Conservation (phyloP, 2,113 vertebrate genomes). For the Agapornis roseicollis region DNA sequence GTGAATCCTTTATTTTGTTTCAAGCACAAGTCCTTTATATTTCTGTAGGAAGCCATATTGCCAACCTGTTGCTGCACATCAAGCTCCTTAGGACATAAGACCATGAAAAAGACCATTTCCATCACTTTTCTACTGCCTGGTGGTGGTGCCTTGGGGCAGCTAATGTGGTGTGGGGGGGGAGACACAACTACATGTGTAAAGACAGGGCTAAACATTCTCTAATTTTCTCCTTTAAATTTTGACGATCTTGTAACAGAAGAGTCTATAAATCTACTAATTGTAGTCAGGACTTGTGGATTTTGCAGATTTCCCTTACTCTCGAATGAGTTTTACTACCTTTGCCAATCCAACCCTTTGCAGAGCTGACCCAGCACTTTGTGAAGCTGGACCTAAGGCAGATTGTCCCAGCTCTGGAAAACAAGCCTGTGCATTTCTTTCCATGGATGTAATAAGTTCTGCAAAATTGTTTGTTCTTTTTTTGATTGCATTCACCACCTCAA, state of each 20-base stretch:
- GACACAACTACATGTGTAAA: neutral
- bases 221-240: neutral
- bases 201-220: neutral
- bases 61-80: neutral
- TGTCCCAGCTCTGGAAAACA: neutral
- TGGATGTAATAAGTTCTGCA: neutral
- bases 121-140: neutral
- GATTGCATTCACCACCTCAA: neutral
- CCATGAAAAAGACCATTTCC: neutral
- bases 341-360: constrained; percentile 19
- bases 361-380: neutral
- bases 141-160: neutral
- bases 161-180: neutral
- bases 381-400: neutral
- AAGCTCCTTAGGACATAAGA: rapidly evolving
- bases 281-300: constrained; percentile 6
- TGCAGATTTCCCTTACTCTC: neutral
- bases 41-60: neutral
- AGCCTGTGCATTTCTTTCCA: neutral
- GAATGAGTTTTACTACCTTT: neutral
- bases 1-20: neutral
- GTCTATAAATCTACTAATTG: constrained; percentile 19
- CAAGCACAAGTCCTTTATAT: neutral
- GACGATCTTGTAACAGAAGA: neutral
- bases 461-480: neutral